Evolutionary conservation across 2,888 invertebrate genomes (phyloP).

Genomic region (Chrysolina haemoptera): DNA sequence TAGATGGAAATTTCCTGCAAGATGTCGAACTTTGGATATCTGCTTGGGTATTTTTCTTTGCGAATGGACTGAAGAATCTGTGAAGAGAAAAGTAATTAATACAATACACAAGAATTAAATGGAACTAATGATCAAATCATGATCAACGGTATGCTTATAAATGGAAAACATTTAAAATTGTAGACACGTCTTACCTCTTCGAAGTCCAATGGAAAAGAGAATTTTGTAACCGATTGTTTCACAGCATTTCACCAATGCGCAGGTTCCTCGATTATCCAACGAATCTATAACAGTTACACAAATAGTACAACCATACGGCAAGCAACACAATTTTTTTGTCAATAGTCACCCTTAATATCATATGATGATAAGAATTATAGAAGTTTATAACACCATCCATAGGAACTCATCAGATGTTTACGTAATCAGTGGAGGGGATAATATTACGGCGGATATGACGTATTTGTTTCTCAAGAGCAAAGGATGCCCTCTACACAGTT

Average conservation of each 20-base stretch:
- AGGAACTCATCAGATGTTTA: too few relatives aligned
- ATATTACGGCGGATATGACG: too few relatives aligned
- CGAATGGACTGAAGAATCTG: constrained; percentile 16
- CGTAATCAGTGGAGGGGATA: too few relatives aligned
- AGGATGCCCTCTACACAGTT: too few relatives aligned
- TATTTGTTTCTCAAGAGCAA: too few relatives aligned
- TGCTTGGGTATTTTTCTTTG: constrained; percentile 11
- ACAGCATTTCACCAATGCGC: background rate
- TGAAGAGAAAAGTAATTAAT: background rate
- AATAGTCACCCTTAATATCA: background rate
- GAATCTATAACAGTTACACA: background rate
- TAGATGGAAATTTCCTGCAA: background rate
- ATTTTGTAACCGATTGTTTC: constrained; percentile 6
- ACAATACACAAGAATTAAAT: background rate
- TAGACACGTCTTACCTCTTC: constrained; percentile 2
- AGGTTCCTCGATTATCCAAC: background rate
- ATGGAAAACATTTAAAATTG: background rate
- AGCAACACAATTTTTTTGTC: background rate
- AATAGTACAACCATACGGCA: background rate
- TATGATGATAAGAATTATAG: too few relatives aligned
- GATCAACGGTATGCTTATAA: too few relatives aligned
- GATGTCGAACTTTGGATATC: constrained; percentile 2
- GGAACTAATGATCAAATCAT: background rate
- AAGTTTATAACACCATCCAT: too few relatives aligned
- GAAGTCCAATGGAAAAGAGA: constrained; percentile 17